A percentile compares a stretch with the other conserved stretches of the same genome.
phyloP scores from a whole-genome alignment of 92 coral and sea anemone species.

The Pocillopora grandis region DNA sequence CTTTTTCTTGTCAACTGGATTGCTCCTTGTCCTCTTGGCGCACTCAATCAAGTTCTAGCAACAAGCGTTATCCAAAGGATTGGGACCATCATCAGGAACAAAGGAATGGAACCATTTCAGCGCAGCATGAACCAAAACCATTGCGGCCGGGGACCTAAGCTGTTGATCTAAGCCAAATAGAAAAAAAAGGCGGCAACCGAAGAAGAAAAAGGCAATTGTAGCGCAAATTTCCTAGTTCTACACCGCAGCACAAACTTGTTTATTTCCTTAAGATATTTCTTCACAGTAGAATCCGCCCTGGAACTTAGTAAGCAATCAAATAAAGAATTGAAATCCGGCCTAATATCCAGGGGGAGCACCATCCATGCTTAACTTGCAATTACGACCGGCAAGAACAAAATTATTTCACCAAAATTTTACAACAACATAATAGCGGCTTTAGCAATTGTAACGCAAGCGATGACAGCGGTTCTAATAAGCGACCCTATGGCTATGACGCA shows the following conservation, averaged over 20 bases:
- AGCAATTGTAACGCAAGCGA: too few species aligned
- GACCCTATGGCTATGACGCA: too few species aligned
- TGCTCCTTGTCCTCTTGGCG: background rate
- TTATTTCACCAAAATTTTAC: too few species aligned
- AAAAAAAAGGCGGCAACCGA: background rate
- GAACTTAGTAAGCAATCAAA: constrained; percentile 2
- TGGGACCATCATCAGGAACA: constrained; percentile 4
- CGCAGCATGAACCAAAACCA: background rate
- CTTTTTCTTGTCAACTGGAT: constrained; percentile 26
- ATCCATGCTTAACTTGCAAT: constrained; percentile 4
- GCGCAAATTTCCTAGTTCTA: background rate
- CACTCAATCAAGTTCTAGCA: background rate
- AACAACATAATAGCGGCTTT: too few species aligned
- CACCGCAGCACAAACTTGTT: constrained; percentile 8
- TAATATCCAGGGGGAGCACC: constrained; percentile 4
- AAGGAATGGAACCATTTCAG: background rate
- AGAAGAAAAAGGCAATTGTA: background rate
- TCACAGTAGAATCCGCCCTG: background rate
- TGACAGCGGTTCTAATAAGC: too few species aligned
- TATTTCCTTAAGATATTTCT: background rate
- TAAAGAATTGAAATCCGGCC: background rate
- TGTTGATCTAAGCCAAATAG: constrained; percentile 7
- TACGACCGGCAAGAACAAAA: constrained; percentile 11
- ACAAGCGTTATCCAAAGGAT: constrained; percentile 1
- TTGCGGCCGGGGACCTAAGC: constrained; percentile 5